These are phyloP conservation scores for Phrynocephalus forsythii DNA, from an alignment of 2,797 vertebrate species.

Conservation along the genomic window DNA sequence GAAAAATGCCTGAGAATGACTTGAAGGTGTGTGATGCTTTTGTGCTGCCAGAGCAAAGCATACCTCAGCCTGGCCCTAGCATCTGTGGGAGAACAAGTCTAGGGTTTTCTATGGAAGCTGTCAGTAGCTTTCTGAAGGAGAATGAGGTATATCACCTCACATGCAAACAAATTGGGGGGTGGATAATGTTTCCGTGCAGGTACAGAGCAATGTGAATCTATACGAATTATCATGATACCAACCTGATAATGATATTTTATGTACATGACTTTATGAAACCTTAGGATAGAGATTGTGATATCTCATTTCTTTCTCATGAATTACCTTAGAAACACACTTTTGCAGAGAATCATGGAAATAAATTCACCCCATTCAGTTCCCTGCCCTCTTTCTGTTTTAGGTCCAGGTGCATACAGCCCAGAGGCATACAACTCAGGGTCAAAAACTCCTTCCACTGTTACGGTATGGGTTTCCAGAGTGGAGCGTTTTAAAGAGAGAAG, in stretches of 20 bases:
- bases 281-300: neutral
- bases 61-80: neutral
- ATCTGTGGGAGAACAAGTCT: neutral
- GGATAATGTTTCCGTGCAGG: neutral
- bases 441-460: conserved; percentile 48
- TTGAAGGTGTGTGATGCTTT: neutral
- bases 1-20: neutral
- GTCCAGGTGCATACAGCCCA: conserved; percentile 59
- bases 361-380: conserved; percentile 36
- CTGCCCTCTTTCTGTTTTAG: conserved; percentile 47
- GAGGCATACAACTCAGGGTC: conserved; percentile 50
- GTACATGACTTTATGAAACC: neutral
- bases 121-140: neutral
- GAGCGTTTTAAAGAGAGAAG: conserved; percentile 60
- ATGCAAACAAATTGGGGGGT: neutral
- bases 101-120: neutral
- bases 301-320: neutral
- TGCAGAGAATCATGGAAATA: neutral
- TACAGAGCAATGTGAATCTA: neutral
- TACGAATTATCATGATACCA: neutral
- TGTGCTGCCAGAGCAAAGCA: neutral
- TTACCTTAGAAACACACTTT: conserved; percentile 2
- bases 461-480: conserved; percentile 51
- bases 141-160: neutral
- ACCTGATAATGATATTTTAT: neutral